Conservation (phyloP, 2,888 invertebrate species). For the Volucella inflata region DNA sequence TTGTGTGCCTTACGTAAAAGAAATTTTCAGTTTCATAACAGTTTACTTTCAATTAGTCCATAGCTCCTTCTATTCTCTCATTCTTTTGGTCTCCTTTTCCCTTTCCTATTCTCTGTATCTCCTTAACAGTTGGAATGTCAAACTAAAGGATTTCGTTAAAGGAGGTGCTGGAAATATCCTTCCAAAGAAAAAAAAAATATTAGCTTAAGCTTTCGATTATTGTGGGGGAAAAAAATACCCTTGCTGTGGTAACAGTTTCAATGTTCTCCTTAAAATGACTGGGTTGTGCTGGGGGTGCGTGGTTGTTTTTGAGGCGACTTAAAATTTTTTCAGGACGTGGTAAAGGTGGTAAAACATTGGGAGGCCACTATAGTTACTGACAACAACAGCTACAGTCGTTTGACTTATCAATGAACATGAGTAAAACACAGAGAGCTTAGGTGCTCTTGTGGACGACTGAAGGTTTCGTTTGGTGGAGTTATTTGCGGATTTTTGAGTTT, state of each 20-base stretch:
- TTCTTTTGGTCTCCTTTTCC: not conserved
- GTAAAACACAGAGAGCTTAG: conserved; percentile 50
- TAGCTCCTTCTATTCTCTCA: not conserved
- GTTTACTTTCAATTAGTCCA: not conserved
- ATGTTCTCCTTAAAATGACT: not conserved
- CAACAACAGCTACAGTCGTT: conserved; percentile 44
- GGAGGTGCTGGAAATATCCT: conserved; percentile 15
- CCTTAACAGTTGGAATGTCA: not conserved
- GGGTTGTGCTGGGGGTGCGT: conserved; percentile 20
- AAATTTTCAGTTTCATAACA: conserved; percentile 65
- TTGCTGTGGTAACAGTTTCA: conserved; percentile 25
- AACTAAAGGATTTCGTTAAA: conserved; percentile 5
- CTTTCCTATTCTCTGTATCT: not conserved
- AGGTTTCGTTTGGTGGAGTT: conserved; percentile 32
- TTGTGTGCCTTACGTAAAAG: conserved; percentile 66
- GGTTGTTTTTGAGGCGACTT: conserved; percentile 15
- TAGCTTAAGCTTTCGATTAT: not conserved
- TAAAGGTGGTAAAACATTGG: not conserved
- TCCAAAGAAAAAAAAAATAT: not conserved
- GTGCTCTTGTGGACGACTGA: conserved; percentile 26
- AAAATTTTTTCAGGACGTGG: not conserved
- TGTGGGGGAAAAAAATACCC: conserved; percentile 22
- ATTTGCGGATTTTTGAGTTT: conserved; percentile 38
- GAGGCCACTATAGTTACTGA: conserved; percentile 29
- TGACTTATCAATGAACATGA: conserved; percentile 72